Percentiles rank a stretch among this genome's conserved stretches.
Evolutionary conservation across 2,113 vertebrate species (phyloP).

Genomic region (Drymodes brunneopygia): DNA sequence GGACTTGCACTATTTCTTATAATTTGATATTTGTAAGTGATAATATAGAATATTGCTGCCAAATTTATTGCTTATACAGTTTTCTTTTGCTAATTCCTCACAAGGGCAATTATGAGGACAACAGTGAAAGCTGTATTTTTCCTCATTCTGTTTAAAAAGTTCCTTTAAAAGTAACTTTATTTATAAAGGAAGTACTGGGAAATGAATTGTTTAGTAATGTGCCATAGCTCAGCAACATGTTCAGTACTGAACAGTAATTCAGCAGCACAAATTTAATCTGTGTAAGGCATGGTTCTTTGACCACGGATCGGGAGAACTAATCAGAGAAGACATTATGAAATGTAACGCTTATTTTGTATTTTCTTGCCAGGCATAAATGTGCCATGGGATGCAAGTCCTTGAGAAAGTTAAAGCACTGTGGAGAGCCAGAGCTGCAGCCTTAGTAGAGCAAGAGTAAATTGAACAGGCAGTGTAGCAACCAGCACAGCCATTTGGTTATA

Average conservation of each 20-base stretch:
- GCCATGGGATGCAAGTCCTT: neutral
- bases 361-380: neutral
- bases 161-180: neutral
- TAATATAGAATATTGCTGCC: neutral
- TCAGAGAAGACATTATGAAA: neutral
- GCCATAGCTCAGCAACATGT: neutral
- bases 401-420: neutral
- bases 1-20: neutral
- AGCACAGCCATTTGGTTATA: neutral
- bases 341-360: neutral
- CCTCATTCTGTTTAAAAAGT: neutral
- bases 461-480: neutral
- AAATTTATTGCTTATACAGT: neutral
- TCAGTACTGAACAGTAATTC: neutral
- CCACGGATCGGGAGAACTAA: neutral
- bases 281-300: neutral
- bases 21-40: neutral
- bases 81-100: neutral
- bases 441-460: neutral
- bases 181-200: neutral
- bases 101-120: neutral
- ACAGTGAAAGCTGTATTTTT: neutral
- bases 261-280: neutral
- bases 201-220: neutral
- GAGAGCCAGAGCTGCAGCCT: neutral